A percentile compares a stretch with the other conserved stretches of the same genome.
phyloP scores from a whole-genome alignment of 2,888 invertebrate genomes.

The Limnephilus auricula region DNA sequence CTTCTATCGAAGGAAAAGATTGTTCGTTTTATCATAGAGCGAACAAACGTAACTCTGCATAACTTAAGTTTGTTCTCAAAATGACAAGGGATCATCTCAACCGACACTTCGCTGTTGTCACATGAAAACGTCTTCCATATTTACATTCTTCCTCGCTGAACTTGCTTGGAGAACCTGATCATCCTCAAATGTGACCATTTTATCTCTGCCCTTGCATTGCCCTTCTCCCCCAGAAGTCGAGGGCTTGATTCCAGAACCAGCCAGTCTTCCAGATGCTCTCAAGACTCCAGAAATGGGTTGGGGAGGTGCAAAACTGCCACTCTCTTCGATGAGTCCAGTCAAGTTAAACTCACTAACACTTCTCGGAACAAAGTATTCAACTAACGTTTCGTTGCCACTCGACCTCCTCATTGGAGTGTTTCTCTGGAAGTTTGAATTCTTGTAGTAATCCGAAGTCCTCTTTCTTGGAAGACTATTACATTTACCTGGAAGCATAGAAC shows the following conservation, averaged over 20 bases:
- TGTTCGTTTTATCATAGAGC: conserved; percentile 35
- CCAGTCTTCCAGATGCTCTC: conserved; percentile 68
- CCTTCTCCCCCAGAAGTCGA: conserved; percentile 70
- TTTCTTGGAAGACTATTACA: conserved; percentile 79
- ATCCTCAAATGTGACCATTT: conserved; percentile 90
- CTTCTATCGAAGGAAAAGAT: conserved; percentile 28
- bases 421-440: conserved; percentile 79
- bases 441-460: conserved; percentile 70
- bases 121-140: conserved; percentile 87
- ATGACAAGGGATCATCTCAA: conserved; percentile 63
- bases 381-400: conserved; percentile 80
- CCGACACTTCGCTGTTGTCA: conserved; percentile 75
- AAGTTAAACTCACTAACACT: conserved; percentile 91
- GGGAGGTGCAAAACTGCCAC: conserved; percentile 74
- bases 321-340: conserved; percentile 80
- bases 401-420: conserved; percentile 82
- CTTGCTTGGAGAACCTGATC: conserved; percentile 77
- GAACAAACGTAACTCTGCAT: conserved; percentile 45
- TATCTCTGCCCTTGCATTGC: conserved; percentile 80
- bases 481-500: conserved; percentile 71
- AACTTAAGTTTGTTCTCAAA: conserved; percentile 53
- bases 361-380: conserved; percentile 90
- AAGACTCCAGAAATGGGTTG: conserved; percentile 69
- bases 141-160: conserved; percentile 71
- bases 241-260: conserved; percentile 68